Conservation (phyloP, 1,140 invertebrate genomes). For the Conus ventricosus region DNA sequence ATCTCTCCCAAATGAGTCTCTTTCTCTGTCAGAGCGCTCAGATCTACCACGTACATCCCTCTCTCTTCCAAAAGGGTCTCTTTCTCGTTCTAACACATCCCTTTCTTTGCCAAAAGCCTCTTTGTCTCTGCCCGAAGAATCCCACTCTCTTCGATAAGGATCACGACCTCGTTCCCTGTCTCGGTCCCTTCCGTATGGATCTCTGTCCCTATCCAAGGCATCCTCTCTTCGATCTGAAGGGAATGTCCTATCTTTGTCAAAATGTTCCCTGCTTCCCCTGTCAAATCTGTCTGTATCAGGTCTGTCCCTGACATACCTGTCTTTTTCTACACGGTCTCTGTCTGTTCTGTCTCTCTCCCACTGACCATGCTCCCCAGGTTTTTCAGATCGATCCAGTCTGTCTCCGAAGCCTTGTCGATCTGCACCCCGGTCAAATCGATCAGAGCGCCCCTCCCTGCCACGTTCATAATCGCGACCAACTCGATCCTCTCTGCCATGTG, state of each 20-base stretch:
- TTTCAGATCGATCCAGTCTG: background rate
- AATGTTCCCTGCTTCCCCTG: constrained; percentile 30
- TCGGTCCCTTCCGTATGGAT: background rate
- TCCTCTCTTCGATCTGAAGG: constrained; percentile 30
- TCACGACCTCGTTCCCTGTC: constrained; percentile 28
- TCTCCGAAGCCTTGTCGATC: background rate
- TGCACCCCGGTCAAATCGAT: background rate
- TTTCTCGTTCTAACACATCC: background rate
- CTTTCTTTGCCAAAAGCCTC: background rate
- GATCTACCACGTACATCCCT: background rate
- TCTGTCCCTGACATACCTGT: constrained; percentile 27
- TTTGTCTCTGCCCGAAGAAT: background rate
- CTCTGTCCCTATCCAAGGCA: constrained; percentile 25
- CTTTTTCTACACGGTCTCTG: constrained; percentile 27
- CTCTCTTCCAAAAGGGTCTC: constrained; percentile 17
- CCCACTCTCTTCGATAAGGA: background rate
- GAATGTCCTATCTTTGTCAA: constrained; percentile 19
- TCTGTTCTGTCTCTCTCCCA: constrained; percentile 20
- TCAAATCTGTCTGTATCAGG: constrained; percentile 20
- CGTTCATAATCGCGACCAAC: background rate
- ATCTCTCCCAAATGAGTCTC: background rate
- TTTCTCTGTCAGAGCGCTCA: background rate
- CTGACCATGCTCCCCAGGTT: background rate
- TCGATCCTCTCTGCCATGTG: background rate
- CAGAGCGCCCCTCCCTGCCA: background rate